These are phyloP conservation scores for Characodon lateralis DNA, from an alignment of 2,797 vertebrate genomes.

Conservation along the genomic window DNA sequence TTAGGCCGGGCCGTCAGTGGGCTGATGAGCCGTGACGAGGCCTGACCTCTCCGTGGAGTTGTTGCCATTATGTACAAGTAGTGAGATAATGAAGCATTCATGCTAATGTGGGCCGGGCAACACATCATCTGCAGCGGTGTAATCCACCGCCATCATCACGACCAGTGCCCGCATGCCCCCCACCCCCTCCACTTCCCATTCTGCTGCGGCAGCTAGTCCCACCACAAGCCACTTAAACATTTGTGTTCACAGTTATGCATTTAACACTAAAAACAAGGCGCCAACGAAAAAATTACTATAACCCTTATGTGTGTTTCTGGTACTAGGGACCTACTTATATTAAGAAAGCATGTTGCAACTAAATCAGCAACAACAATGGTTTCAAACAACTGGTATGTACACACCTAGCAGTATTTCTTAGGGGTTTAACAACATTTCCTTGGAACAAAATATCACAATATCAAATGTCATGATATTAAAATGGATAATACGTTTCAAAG, in stretches of 20 bases:
- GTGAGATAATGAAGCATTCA: slow-evolving; percentile 87
- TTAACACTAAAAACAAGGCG: neutral
- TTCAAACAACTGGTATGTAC: neutral
- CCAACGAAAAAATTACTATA: slow-evolving; percentile 12
- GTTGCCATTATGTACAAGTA: slow-evolving; percentile 88
- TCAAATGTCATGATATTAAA: too few relatives aligned
- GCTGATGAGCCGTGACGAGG: slow-evolving; percentile 85
- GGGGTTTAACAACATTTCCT: neutral
- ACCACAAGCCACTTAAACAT: slow-evolving; percentile 33
- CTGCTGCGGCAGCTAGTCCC: slow-evolving; percentile 27
- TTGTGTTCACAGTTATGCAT: slow-evolving; percentile 13
- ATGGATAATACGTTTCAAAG: too few relatives aligned
- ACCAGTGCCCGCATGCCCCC: slow-evolving; percentile 50
- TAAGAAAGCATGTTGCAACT: too few relatives aligned
- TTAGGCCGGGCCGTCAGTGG: slow-evolving; percentile 79
- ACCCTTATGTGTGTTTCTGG: neutral
- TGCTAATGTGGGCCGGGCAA: slow-evolving; percentile 80
- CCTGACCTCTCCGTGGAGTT: slow-evolving; percentile 84
- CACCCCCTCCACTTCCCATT: slow-evolving; percentile 23
- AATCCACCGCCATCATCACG: slow-evolving; percentile 68
- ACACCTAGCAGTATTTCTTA: neutral
- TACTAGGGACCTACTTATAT: neutral
- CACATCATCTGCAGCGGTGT: slow-evolving; percentile 75
- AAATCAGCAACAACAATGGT: neutral
- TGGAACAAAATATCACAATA: neutral